Percentiles rank a stretch among this genome's conserved stretches.
Evolutionary conservation across 2,113 vertebrate species (phyloP).

Genomic region (Alaudala cheleensis): DNA sequence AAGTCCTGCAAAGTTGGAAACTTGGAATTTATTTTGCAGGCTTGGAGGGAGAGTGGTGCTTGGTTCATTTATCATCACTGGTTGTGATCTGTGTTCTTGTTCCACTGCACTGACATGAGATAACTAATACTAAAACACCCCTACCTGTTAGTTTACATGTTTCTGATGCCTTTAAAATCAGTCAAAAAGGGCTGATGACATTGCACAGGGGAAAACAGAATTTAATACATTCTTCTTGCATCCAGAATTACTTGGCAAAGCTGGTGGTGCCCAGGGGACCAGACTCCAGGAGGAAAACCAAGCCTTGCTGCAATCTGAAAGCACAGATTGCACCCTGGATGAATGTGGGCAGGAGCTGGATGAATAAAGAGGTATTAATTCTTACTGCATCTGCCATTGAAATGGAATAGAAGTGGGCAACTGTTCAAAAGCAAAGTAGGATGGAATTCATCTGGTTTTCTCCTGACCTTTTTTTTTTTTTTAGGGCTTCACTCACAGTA

Average conservation of each 20-base stretch:
- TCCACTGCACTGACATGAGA: background rate
- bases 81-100: background rate
- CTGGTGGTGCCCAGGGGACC: background rate
- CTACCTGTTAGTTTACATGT: background rate
- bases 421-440: background rate
- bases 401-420: background rate
- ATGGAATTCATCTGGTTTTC: background rate
- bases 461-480: background rate
- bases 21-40: background rate
- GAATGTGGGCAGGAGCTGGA: slow-evolving; percentile 31
- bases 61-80: background rate
- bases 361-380: slow-evolving; percentile 35
- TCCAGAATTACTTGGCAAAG: background rate
- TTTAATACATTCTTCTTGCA: background rate
- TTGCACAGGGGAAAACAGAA: background rate
- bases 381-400: background rate
- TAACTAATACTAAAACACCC: background rate
- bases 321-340: slow-evolving; percentile 9
- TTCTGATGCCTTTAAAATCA: background rate
- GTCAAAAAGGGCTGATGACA: background rate
- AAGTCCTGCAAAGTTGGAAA: background rate
- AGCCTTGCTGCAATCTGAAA: background rate
- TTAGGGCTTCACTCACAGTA: background rate
- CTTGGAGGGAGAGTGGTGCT: background rate
- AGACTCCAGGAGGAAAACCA: background rate